Conservation (phyloP, 1,140 invertebrate species). For the Bombus sibiricus region DNA sequence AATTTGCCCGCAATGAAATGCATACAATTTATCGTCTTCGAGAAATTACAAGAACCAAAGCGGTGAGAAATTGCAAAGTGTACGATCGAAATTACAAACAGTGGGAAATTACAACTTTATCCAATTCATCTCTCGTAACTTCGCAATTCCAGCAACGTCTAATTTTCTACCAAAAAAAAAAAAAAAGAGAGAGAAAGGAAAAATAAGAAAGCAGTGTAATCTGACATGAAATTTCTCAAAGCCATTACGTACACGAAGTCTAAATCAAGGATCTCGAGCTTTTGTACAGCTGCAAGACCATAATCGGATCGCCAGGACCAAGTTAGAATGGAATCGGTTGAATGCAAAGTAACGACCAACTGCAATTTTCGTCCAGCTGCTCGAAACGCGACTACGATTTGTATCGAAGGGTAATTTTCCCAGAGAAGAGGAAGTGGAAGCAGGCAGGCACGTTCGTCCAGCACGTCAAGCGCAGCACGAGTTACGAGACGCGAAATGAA, state of each 20-base stretch:
- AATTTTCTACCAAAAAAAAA: background rate
- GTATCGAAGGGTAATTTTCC: slow-evolving; percentile 68
- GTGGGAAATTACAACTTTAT: background rate
- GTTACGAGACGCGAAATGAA: slow-evolving; percentile 75
- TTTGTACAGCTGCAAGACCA: background rate
- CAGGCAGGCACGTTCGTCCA: slow-evolving; percentile 22
- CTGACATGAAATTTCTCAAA: background rate
- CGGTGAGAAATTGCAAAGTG: background rate
- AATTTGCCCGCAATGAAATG: background rate
- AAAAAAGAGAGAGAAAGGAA: background rate
- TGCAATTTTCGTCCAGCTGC: slow-evolving; percentile 37
- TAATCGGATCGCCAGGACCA: background rate
- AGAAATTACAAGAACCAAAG: background rate
- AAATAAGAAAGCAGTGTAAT: background rate
- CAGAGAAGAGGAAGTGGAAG: slow-evolving; percentile 25
- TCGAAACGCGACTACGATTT: slow-evolving; percentile 76
- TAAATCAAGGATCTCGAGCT: background rate
- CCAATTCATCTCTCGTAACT: background rate
- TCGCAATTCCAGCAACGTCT: background rate
- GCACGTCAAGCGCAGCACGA: slow-evolving; percentile 57
- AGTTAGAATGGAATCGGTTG: background rate
- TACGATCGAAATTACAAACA: background rate
- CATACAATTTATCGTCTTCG: background rate
- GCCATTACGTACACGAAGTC: background rate
- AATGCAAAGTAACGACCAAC: slow-evolving; percentile 5